phyloP scores from a whole-genome alignment of 2,113 vertebrate species.

The Chrysochloris asiatica region DNA sequence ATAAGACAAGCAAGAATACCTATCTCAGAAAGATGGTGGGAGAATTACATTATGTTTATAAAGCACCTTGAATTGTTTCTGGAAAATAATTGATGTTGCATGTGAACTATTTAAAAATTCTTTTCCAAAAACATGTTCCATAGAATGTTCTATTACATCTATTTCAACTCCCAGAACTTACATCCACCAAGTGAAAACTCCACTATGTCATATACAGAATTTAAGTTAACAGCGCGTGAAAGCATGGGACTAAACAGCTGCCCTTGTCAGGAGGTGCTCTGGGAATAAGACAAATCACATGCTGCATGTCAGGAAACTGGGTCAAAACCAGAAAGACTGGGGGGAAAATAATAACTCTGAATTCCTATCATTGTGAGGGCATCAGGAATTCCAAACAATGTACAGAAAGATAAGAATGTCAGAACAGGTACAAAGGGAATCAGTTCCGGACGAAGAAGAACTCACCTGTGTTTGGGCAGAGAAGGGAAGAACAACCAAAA shows the following conservation, averaged over 20 bases:
- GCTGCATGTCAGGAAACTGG: conserved; percentile 1
- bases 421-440: background rate
- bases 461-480: background rate
- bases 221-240: fast-evolving
- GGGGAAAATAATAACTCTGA: background rate
- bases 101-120: background rate
- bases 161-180: background rate
- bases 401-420: background rate
- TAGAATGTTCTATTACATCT: background rate
- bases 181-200: background rate
- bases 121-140: background rate
- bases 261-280: background rate
- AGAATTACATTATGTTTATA: background rate
- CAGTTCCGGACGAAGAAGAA: background rate
- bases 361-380: background rate
- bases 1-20: background rate
- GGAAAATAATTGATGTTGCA: background rate
- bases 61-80: background rate
- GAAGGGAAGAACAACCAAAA: background rate
- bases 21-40: background rate
- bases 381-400: background rate
- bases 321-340: conserved; percentile 40
- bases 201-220: fast-evolving
- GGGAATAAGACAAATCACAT: background rate
- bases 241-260: background rate